These are phyloP conservation scores for Corvus hawaiiensis DNA, from an alignment of 2,113 vertebrate genomes.

Conservation along the genomic window DNA sequence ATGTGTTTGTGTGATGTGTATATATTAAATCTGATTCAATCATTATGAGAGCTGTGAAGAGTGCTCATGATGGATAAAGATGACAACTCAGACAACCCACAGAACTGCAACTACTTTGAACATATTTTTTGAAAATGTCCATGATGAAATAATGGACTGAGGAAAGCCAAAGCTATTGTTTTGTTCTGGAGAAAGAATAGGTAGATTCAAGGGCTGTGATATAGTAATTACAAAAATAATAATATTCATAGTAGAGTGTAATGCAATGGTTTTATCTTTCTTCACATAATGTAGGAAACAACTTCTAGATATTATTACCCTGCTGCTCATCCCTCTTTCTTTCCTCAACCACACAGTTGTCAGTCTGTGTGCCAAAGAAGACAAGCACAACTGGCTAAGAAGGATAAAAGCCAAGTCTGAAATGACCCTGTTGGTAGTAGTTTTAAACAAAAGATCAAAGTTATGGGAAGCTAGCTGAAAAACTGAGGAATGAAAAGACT, in stretches of 20 bases:
- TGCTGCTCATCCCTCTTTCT: not conserved
- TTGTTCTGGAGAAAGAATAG: not conserved
- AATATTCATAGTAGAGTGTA: rapidly evolving
- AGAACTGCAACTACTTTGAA: not conserved
- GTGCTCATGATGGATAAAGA: not conserved
- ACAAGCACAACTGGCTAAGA: not conserved
- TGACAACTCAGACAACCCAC: not conserved
- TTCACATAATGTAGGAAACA: not conserved
- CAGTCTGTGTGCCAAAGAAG: not conserved
- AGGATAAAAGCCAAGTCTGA: not conserved
- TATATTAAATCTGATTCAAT: not conserved
- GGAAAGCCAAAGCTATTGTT: not conserved
- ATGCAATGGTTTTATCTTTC: not conserved
- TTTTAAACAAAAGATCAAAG: not conserved
- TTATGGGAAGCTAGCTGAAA: not conserved
- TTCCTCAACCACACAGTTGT: not conserved
- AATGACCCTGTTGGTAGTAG: not conserved
- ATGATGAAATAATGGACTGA: not conserved
- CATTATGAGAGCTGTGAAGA: not conserved
- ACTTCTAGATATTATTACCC: not conserved
- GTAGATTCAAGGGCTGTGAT: not conserved
- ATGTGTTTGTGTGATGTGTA: not conserved
- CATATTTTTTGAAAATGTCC: not conserved
- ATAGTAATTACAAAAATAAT: not conserved
- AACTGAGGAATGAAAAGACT: not conserved